Conservation (phyloP, 2,888 invertebrate genomes). For the Melinaea marsaeus region DNA sequence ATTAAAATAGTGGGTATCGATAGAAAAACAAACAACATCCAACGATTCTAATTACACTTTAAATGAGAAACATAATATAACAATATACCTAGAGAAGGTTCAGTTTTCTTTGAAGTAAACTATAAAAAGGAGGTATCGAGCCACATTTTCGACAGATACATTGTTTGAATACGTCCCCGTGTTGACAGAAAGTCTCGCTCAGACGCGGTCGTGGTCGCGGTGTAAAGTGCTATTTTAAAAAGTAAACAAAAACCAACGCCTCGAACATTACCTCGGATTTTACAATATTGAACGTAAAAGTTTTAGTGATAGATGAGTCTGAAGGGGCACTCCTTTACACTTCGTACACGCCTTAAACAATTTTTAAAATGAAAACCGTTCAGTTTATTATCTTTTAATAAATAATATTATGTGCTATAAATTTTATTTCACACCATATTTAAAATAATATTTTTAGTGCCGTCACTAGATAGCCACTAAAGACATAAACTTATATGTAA, state of each 20-base stretch:
- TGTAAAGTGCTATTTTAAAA: conserved; percentile 77
- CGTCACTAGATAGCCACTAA: no score
- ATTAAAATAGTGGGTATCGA: no score
- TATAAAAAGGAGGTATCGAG: conserved; percentile 48
- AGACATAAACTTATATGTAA: no score
- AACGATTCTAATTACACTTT: no score
- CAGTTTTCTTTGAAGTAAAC: conserved; percentile 31
- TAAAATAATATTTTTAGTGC: no score
- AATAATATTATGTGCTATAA: not conserved
- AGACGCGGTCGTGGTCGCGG: conserved; percentile 60
- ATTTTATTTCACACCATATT: no score
- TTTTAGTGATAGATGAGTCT: conserved; percentile 6
- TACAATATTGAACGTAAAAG: conserved; percentile 4
- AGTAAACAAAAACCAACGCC: conserved; percentile 73
- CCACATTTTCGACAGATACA: conserved; percentile 66
- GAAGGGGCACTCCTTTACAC: conserved; percentile 8
- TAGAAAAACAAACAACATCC: no score
- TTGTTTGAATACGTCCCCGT: conserved; percentile 66
- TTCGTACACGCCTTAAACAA: not conserved
- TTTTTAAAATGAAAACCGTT: not conserved
- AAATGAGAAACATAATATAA: not conserved
- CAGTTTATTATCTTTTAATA: not conserved
- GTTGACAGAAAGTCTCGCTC: conserved; percentile 64
- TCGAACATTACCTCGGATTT: conserved; percentile 29
- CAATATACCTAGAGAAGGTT: conserved; percentile 3